phyloP scores from a whole-genome alignment of 2,797 vertebrate genomes.

The Leptodactylus fallax region DNA sequence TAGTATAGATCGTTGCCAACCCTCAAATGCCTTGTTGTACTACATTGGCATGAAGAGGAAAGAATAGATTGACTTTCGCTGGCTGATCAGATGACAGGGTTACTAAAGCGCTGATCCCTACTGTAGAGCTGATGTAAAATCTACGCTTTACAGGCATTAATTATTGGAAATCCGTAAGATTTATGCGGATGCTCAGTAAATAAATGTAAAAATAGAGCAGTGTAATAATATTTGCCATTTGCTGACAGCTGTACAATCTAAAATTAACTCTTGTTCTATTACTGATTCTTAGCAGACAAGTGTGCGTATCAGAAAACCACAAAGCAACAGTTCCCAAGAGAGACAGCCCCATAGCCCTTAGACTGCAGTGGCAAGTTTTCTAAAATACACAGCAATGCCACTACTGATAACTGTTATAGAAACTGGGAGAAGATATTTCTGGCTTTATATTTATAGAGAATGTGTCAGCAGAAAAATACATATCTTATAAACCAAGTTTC shows the following conservation, averaged over 20 bases:
- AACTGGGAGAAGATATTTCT: slow-evolving; percentile 9
- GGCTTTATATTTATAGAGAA: background rate
- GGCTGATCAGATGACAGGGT: background rate
- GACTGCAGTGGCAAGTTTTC: slow-evolving; percentile 45
- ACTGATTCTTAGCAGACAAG: slow-evolving; percentile 56
- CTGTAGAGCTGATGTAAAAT: background rate
- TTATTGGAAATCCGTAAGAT: slow-evolving; percentile 35
- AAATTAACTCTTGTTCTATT: slow-evolving; percentile 61
- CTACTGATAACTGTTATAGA: slow-evolving; percentile 32
- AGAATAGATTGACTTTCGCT: background rate
- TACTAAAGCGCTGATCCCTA: background rate
- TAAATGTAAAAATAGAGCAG: slow-evolving; percentile 56
- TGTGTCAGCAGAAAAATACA: too few species aligned
- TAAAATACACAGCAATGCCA: slow-evolving; percentile 4
- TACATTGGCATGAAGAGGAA: background rate
- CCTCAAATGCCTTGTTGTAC: background rate
- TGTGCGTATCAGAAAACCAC: slow-evolving; percentile 61
- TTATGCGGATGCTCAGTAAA: slow-evolving; percentile 46
- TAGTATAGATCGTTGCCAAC: background rate
- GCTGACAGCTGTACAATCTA: slow-evolving; percentile 57
- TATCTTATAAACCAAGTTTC: too few species aligned
- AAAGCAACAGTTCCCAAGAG: slow-evolving; percentile 44
- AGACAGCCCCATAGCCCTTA: slow-evolving; percentile 41
- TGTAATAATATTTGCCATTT: slow-evolving; percentile 50
- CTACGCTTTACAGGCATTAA: background rate